Percentiles rank a stretch among this genome's conserved stretches.
Conservation (phyloP, 2,888 invertebrate species). For the Quadroppia sp. region DNA sequence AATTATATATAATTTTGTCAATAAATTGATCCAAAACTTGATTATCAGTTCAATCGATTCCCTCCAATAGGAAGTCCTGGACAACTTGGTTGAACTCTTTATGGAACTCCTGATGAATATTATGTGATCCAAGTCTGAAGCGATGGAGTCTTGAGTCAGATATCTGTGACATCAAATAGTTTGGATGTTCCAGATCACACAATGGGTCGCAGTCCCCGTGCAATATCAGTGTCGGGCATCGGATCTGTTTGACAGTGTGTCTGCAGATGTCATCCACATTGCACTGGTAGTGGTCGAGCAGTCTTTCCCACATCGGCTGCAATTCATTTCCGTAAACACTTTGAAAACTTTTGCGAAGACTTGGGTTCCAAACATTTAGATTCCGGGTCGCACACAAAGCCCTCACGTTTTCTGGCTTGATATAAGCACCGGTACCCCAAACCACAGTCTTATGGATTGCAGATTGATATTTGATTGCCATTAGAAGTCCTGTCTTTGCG, state of each 20-base stretch:
- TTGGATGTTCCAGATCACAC: constrained; percentile 64
- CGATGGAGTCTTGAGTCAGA: constrained; percentile 61
- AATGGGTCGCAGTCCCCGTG: constrained; percentile 71
- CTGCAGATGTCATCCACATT: constrained; percentile 55
- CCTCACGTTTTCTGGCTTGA: constrained; percentile 52
- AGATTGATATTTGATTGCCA: constrained; percentile 67
- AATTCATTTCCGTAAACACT: constrained; percentile 69
- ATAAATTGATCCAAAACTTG: too few species aligned
- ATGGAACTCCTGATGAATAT: constrained; percentile 72
- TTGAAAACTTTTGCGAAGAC: constrained; percentile 68
- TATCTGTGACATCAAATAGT: constrained; percentile 63
- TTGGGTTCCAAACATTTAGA: constrained; percentile 65
- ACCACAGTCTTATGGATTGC: constrained; percentile 67
- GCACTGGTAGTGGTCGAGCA: constrained; percentile 50
- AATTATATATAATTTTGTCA: too few species aligned
- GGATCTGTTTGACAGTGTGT: constrained; percentile 63
- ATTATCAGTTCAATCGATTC: too few species aligned
- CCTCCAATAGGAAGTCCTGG: constrained; percentile 60
- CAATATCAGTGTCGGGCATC: constrained; percentile 71
- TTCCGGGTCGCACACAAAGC: neutral
- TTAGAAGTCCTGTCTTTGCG: constrained; percentile 69
- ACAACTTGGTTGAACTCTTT: constrained; percentile 73
- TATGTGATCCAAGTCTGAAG: constrained; percentile 78
- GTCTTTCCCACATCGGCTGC: constrained; percentile 66
- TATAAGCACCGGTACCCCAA: constrained; percentile 71